These are phyloP conservation scores for Euproctis similis DNA, from an alignment of 2,888 invertebrate species.

Conservation along the genomic window DNA sequence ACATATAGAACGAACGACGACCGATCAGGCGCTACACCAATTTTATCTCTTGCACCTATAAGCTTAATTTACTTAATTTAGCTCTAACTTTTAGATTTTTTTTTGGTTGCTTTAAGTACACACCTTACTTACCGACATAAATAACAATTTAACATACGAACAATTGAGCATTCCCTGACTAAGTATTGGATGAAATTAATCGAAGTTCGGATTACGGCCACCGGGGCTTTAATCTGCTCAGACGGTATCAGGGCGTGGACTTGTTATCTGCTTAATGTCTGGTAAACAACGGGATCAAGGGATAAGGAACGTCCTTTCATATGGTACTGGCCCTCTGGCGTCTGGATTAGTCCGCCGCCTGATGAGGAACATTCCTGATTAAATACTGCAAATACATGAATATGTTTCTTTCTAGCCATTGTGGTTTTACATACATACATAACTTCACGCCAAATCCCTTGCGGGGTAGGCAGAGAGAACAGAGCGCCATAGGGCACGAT, in stretches of 20 bases:
- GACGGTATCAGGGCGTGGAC: constrained; percentile 71
- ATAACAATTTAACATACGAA: constrained; percentile 44
- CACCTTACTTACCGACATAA: constrained; percentile 26
- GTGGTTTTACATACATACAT: no score
- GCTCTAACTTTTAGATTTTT: constrained; percentile 13
- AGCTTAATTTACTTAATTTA: constrained; percentile 9
- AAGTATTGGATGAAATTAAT: constrained; percentile 74
- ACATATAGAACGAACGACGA: no score
- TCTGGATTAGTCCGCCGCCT: constrained; percentile 60
- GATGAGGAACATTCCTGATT: constrained; percentile 57
- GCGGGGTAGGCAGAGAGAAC: no score
- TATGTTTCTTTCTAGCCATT: constrained; percentile 18
- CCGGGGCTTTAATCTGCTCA: constrained; percentile 68
- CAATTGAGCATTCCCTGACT: constrained; percentile 54
- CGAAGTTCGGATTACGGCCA: constrained; percentile 71
- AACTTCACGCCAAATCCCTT: no score
- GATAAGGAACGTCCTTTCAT: constrained; percentile 73
- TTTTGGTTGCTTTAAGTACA: constrained; percentile 15
- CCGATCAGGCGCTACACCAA: no score
- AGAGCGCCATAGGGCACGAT: no score
- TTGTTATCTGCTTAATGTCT: constrained; percentile 78
- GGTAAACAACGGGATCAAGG: constrained; percentile 77
- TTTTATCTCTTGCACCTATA: no score
- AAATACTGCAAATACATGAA: constrained; percentile 41
- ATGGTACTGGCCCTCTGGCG: constrained; percentile 66